A percentile compares a stretch with the other conserved stretches of the same genome.
Conservation (phyloP, 2,113 vertebrate genomes). For the Crocuta crocuta region DNA sequence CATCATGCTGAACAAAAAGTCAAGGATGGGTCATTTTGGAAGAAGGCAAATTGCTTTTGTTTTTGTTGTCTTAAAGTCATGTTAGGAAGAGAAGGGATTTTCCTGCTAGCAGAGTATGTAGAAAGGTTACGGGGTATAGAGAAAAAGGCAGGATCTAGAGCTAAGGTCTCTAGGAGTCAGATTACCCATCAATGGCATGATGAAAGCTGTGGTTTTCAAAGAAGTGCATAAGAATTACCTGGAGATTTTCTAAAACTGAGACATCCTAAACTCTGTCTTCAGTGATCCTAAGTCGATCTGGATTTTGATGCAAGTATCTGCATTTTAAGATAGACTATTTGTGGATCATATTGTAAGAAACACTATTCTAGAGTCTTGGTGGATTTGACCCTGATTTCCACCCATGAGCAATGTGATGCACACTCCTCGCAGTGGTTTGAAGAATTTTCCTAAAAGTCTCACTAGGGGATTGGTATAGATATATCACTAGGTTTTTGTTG, state of each 20-base stretch:
- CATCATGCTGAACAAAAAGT: background rate
- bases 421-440: background rate
- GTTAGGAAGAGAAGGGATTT: background rate
- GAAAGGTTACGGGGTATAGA: background rate
- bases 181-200: background rate
- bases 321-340: background rate
- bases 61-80: background rate
- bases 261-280: accelerated
- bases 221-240: background rate
- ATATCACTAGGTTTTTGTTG: background rate
- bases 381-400: background rate
- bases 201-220: background rate
- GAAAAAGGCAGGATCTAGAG: background rate
- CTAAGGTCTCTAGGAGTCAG: background rate
- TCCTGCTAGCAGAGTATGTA: background rate
- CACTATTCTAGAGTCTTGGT: background rate
- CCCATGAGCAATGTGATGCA: background rate
- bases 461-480: background rate
- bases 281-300: background rate
- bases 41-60: background rate
- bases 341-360: background rate
- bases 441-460: background rate
- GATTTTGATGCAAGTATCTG: background rate
- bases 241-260: background rate
- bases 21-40: background rate